Evolutionary conservation across 2,797 vertebrate genomes (phyloP).

Genomic region (Helostoma temminkii): DNA sequence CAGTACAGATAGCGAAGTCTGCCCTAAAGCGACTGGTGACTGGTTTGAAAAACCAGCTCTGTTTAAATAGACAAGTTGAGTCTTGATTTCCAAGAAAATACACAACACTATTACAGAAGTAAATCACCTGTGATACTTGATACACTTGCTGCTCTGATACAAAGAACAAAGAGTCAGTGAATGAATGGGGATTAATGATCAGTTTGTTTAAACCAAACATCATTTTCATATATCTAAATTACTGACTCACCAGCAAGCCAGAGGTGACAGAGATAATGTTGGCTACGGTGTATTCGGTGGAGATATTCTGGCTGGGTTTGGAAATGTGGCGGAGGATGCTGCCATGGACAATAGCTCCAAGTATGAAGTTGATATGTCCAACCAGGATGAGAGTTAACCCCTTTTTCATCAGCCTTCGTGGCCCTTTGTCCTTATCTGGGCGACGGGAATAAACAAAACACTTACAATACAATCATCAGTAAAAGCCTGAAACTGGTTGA

Average conservation of each 20-base stretch:
- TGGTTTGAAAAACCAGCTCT: conserved; percentile 53
- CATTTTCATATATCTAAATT: neutral
- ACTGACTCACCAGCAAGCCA: conserved; percentile 89
- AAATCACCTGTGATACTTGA: neutral
- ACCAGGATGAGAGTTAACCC: conserved; percentile 90
- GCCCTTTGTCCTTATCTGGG: conserved; percentile 85
- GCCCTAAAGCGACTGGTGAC: conserved; percentile 46
- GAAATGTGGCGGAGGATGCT: conserved; percentile 92
- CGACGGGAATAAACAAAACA: conserved; percentile 9
- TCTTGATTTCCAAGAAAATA: conserved; percentile 52
- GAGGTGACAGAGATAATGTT: conserved; percentile 93
- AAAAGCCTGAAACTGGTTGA: neutral
- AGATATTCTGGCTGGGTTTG: conserved; percentile 82
- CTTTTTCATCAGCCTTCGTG: conserved; percentile 88
- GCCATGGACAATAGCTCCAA: conserved; percentile 94
- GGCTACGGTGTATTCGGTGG: conserved; percentile 87
- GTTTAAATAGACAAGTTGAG: conserved; percentile 57
- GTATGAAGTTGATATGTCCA: conserved; percentile 91
- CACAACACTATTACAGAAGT: conserved; percentile 29
- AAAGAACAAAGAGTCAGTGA: conserved; percentile 3
- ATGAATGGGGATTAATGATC: neutral
- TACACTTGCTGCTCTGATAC: neutral
- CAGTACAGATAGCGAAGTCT: conserved; percentile 42
- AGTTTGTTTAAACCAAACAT: neutral
- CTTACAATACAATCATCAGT: neutral